Evolutionary conservation across 1,140 invertebrate genomes (phyloP), one percentile per base, ranked within the genome.

Genomic region (Scaptodrosophila lebanonensis): DNA sequence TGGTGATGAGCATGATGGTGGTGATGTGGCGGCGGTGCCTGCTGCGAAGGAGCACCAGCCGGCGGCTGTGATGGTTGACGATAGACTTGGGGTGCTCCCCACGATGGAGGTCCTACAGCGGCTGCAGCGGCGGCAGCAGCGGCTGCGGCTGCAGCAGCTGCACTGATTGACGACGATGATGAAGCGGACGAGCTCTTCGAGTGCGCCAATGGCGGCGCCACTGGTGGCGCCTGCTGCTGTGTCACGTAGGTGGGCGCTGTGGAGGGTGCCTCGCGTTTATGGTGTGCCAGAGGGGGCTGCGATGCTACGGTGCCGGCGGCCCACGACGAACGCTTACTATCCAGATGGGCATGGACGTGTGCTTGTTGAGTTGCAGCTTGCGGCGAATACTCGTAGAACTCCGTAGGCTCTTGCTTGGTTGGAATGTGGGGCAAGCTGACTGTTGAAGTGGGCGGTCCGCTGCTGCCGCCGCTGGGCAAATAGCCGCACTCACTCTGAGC

Each of bases 401-500:
- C 86, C 1, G 69, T 51, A 42, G 86, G 86, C 42, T 87, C 86
- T 49, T 87, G 86, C 38, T 87, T 87, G 6, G 83, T 75, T 9
- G 85, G 84, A 49, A 85, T 66, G 40, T 85, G 85, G 25, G 83
- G 83, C 62, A 85, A 56, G 39, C 73, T 76, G 32, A 30, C 54
- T 1, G 72, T 65, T 25, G 77, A 35, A 1, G 35, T 36, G 3
- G 27, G 12, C 5, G 40, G 25, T 4, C 13, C 32, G 20, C n/a
- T 62, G 60, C 32, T 62, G 20, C 7, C 54, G 56, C 12, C 43
- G 29, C 27, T 54, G 51, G 83, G 66, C 20, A 91, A 77, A 88
- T 91, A 91, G 72, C 42, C 59, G 32, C 93, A 95, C 83, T 96
- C 95, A 22, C 93, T 94, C 86, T 97, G 95, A 9, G 94, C 94